These are phyloP conservation scores for Pomatostomus ruficeps DNA, from an alignment of 2,113 vertebrate genomes.

Conservation along the genomic window DNA sequence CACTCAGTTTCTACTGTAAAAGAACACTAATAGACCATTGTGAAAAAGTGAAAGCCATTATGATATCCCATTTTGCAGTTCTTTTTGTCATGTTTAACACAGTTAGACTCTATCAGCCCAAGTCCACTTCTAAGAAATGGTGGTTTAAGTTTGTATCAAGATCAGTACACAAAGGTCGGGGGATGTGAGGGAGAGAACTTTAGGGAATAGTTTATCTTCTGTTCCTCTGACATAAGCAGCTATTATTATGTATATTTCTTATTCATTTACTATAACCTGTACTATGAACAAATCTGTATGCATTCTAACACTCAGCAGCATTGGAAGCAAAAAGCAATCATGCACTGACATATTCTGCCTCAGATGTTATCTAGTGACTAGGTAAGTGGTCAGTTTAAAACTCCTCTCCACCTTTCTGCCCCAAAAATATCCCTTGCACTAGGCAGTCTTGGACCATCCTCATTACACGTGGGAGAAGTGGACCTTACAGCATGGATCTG, in stretches of 20 bases:
- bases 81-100: neutral
- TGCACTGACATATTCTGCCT: neutral
- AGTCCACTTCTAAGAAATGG: neutral
- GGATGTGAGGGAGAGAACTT: neutral
- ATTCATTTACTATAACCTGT: neutral
- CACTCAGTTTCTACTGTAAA: neutral
- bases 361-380: neutral
- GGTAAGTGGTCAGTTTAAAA: neutral
- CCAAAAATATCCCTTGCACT: neutral
- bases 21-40: neutral
- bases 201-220: neutral
- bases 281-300: neutral
- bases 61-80: neutral
- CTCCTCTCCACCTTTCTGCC: neutral
- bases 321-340: neutral
- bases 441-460: neutral
- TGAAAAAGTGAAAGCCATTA: neutral
- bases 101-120: neutral
- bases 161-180: neutral
- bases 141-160: neutral
- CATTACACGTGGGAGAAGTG: neutral
- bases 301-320: neutral
- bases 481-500: neutral
- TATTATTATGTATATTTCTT: neutral
- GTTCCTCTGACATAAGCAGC: neutral